Percentiles rank a stretch among this genome's conserved stretches.
phyloP scores from a whole-genome alignment of 2,888 invertebrate genomes.

The Cerastoderma edule region DNA sequence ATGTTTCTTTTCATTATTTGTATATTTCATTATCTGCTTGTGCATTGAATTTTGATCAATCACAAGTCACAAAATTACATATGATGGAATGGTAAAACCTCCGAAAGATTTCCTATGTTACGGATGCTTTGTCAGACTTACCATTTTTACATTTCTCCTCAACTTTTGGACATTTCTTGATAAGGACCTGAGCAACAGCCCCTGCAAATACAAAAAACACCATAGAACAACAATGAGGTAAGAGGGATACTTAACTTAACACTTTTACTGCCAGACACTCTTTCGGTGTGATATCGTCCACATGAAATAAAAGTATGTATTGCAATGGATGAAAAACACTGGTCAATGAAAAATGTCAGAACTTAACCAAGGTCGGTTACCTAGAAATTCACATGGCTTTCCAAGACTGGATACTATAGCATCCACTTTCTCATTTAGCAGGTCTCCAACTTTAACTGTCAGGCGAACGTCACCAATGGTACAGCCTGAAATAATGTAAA shows the following conservation, averaged over 20 bases:
- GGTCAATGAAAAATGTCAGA: background rate
- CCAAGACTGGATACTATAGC: slow-evolving; percentile 42
- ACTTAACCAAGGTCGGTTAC: slow-evolving; percentile 23
- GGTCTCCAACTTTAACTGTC: slow-evolving; percentile 39
- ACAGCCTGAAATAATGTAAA: slow-evolving; percentile 36
- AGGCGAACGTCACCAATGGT: slow-evolving; percentile 29
- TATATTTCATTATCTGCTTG: background rate
- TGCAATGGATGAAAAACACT: too few species aligned
- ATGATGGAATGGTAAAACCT: too few species aligned
- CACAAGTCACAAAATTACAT: too few species aligned
- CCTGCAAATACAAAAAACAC: slow-evolving; percentile 28
- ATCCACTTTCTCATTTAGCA: slow-evolving; percentile 40
- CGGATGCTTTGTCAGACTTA: slow-evolving; percentile 20
- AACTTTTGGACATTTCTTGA: slow-evolving; percentile 40
- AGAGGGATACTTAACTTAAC: too few species aligned
- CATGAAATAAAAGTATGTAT: too few species aligned
- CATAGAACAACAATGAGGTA: background rate
- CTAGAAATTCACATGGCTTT: slow-evolving; percentile 40
- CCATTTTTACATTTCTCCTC: slow-evolving; percentile 26
- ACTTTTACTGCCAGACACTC: too few species aligned
- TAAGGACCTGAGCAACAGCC: slow-evolving; percentile 38
- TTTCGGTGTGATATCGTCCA: too few species aligned
- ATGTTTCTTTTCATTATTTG: background rate
- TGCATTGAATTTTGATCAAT: background rate
- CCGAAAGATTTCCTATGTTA: background rate